phyloP scores from a whole-genome alignment of 2,888 invertebrate genomes.

The Resseliella maxima region DNA sequence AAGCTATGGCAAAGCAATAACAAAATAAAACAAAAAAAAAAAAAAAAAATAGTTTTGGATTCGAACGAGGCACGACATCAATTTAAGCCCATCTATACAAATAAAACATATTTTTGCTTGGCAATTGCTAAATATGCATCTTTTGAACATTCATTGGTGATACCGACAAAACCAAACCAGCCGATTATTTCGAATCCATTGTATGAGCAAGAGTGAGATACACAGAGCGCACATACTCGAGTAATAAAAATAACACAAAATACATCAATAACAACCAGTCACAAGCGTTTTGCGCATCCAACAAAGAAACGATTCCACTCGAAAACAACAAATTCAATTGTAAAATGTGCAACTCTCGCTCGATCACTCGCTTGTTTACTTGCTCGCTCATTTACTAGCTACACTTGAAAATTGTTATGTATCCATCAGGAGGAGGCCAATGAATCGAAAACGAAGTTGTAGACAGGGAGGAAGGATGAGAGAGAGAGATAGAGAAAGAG shows the following conservation, averaged over 20 bases:
- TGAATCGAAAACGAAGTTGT: slow-evolving; percentile 35
- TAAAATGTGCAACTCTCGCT: neutral
- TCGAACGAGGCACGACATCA: slow-evolving; percentile 38
- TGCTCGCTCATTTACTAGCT: neutral
- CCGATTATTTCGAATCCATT: too few species aligned
- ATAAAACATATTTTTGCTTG: slow-evolving; percentile 5
- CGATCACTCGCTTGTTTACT: neutral
- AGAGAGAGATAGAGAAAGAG: too few species aligned
- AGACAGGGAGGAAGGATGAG: neutral
- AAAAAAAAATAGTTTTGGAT: too few species aligned
- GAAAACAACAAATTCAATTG: slow-evolving; percentile 38
- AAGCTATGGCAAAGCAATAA: neutral
- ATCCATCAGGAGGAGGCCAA: slow-evolving; percentile 42
- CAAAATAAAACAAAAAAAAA: too few species aligned
- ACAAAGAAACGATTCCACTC: slow-evolving; percentile 47
- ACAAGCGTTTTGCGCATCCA: slow-evolving; percentile 24
- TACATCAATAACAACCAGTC: slow-evolving; percentile 37
- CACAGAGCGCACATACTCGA: neutral
- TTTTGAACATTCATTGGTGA: slow-evolving; percentile 34
- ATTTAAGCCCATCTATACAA: slow-evolving; percentile 41
- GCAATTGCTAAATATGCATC: slow-evolving; percentile 53
- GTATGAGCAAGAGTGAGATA: neutral
- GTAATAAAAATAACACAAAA: slow-evolving; percentile 37
- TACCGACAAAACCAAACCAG: slow-evolving; percentile 30
- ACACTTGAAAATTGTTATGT: slow-evolving; percentile 10